These are phyloP conservation scores for Pristiophorus japonicus DNA, from an alignment of 2,113 vertebrate species.

Conservation along the genomic window DNA sequence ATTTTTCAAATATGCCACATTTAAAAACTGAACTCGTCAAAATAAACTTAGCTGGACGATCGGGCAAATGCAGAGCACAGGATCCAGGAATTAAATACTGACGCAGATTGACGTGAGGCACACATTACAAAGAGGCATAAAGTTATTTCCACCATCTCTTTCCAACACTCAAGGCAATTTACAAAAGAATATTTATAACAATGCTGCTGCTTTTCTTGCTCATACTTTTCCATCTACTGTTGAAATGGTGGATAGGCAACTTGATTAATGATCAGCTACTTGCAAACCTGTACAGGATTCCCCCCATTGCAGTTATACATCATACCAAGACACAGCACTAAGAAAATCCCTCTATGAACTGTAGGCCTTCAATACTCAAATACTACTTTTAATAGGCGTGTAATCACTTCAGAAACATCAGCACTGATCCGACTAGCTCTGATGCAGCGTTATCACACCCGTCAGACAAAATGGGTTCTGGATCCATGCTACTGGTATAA, in stretches of 20 bases:
- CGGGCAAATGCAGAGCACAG: background rate
- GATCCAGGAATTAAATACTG: background rate
- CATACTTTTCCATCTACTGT: background rate
- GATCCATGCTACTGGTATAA: constrained; percentile 15
- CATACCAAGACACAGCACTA: background rate
- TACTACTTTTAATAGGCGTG: background rate
- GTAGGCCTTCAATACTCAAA: constrained; percentile 11
- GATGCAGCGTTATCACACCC: background rate
- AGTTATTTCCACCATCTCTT: background rate
- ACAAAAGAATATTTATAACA: constrained; percentile 11
- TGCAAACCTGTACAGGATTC: background rate
- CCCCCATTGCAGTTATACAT: background rate
- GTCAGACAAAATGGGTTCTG: background rate
- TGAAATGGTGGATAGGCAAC: background rate
- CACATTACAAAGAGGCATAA: constrained; percentile 27
- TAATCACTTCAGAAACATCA: background rate
- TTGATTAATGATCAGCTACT: background rate
- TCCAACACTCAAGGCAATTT: constrained; percentile 15
- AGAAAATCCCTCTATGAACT: background rate
- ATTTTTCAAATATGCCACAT: background rate
- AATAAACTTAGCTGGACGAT: background rate
- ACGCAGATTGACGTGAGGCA: constrained; percentile 11
- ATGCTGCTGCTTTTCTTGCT: background rate
- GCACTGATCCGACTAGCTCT: constrained; percentile 20
- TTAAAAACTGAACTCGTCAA: background rate